phyloP scores from a whole-genome alignment of 1,140 invertebrate genomes.

The Eriosoma lanigerum region DNA sequence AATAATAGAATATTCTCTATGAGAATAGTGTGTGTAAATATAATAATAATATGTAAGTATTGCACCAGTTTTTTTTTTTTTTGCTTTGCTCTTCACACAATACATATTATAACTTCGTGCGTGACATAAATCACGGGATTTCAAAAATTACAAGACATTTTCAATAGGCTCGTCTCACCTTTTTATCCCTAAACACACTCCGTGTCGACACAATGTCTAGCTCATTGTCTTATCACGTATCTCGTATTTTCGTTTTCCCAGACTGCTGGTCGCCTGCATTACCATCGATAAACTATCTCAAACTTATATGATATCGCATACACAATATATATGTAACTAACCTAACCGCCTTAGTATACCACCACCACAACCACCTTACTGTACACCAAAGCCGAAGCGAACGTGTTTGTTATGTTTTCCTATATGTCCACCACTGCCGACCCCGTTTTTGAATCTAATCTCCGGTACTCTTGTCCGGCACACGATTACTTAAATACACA shows the following conservation, averaged over 20 bases:
- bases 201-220: slow-evolving; percentile 26
- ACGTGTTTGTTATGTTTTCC: slow-evolving; percentile 17
- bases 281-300: neutral
- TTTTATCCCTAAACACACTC: slow-evolving; percentile 41
- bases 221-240: slow-evolving; percentile 50
- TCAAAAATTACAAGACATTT: slow-evolving; percentile 29
- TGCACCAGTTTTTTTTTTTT: slow-evolving; percentile 13
- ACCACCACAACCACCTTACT: neutral
- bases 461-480: slow-evolving; percentile 26
- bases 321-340: neutral
- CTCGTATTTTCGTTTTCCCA: slow-evolving; percentile 22
- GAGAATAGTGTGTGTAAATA: neutral
- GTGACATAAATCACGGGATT: slow-evolving; percentile 47
- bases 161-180: slow-evolving; percentile 36
- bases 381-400: neutral
- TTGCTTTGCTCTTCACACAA: neutral
- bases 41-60: slow-evolving; percentile 26
- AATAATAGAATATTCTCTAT: slow-evolving; percentile 12
- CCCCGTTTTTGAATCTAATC: slow-evolving; percentile 8
- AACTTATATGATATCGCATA: neutral
- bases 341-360: neutral
- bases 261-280: slow-evolving; percentile 40
- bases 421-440: neutral
- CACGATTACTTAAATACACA: neutral
- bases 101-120: neutral